Conservation (phyloP, 2,113 vertebrate species). For the Platichthys stellatus region DNA sequence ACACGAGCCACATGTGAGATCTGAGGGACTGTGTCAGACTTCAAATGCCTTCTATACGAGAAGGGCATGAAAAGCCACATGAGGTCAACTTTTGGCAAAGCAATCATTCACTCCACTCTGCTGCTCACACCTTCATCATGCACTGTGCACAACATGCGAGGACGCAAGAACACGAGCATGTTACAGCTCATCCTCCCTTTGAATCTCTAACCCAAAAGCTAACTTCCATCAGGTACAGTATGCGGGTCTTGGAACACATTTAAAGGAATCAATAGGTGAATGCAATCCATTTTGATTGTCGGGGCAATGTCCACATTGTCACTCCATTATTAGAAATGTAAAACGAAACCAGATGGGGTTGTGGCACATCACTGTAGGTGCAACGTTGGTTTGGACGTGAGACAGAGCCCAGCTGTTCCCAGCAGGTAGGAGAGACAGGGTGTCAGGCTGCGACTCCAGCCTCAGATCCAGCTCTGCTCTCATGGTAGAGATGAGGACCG, state of each 20-base stretch:
- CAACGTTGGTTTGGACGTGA: slow-evolving; percentile 24
- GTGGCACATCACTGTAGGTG: slow-evolving; percentile 13
- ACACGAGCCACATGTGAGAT: slow-evolving; percentile 78
- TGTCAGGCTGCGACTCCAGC: slow-evolving; percentile 31
- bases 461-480: slow-evolving; percentile 38
- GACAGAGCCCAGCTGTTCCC: slow-evolving; percentile 44
- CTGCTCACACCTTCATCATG: slow-evolving; percentile 60
- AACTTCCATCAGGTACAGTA: slow-evolving; percentile 4
- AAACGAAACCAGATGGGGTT: slow-evolving; percentile 65
- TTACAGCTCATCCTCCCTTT: slow-evolving; percentile 39
- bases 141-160: slow-evolving; percentile 23
- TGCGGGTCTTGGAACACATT: slow-evolving; percentile 41
- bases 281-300: slow-evolving; percentile 49
- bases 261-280: slow-evolving; percentile 12
- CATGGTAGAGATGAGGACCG: slow-evolving; percentile 4
- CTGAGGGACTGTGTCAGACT: slow-evolving; percentile 60
- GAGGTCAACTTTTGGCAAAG: slow-evolving; percentile 67
- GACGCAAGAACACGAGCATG: slow-evolving; percentile 22
- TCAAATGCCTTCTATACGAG: slow-evolving; percentile 54
- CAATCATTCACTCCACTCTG: slow-evolving; percentile 44
- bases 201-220: slow-evolving; percentile 47
- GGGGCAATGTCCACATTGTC: slow-evolving; percentile 32
- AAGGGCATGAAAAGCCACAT: slow-evolving; percentile 52
- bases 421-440: slow-evolving; percentile 46
- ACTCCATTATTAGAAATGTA: slow-evolving; percentile 42